Percentiles rank a stretch among this genome's conserved stretches.
These are phyloP conservation scores for Blastobasis lacticolella DNA, from an alignment of 2,888 invertebrate genomes.

Conservation along the genomic window DNA sequence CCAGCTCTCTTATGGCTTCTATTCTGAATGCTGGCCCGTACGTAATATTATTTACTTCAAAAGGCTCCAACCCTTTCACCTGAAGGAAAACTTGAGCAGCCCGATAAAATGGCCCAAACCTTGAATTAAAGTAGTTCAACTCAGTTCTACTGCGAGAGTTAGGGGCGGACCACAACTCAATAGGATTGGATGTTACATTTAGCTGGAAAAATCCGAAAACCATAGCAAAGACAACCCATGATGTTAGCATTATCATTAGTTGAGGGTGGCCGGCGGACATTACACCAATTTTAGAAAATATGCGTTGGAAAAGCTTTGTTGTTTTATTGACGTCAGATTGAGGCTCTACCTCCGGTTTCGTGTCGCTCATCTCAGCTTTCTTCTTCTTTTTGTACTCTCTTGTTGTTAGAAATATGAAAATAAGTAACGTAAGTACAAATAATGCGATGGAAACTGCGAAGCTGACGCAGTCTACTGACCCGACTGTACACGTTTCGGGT, in stretches of 20 bases:
- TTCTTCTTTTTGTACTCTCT: conserved; percentile 20
- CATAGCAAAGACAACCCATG: conserved; percentile 74
- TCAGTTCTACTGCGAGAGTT: conserved; percentile 85
- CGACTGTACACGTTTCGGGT: conserved; percentile 68
- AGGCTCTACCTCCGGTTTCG: conserved; percentile 12
- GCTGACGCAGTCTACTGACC: conserved; percentile 76
- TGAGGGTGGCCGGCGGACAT: conserved; percentile 81
- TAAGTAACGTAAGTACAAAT: conserved; percentile 49
- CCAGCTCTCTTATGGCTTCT: conserved; percentile 82
- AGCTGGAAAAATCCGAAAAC: conserved; percentile 80
- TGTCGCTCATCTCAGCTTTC: conserved; percentile 2
- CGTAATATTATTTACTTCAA: conserved; percentile 49
- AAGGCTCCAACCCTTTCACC: conserved; percentile 66
- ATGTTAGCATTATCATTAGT: conserved; percentile 76
- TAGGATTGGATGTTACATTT: conserved; percentile 88
- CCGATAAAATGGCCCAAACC: conserved; percentile 92
- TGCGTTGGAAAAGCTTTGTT: conserved; percentile 35
- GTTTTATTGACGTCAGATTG: conserved; percentile 25
- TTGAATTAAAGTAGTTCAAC: conserved; percentile 88
- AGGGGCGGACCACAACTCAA: conserved; percentile 94
- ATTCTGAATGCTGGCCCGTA: conserved; percentile 88
- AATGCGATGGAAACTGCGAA: conserved; percentile 76
- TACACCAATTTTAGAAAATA: conserved; percentile 48
- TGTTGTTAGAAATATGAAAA: conserved; percentile 41
- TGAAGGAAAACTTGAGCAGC: conserved; percentile 92